phyloP scores from a whole-genome alignment of 2,888 invertebrate genomes.

The Tenthredo scrophulariae region DNA sequence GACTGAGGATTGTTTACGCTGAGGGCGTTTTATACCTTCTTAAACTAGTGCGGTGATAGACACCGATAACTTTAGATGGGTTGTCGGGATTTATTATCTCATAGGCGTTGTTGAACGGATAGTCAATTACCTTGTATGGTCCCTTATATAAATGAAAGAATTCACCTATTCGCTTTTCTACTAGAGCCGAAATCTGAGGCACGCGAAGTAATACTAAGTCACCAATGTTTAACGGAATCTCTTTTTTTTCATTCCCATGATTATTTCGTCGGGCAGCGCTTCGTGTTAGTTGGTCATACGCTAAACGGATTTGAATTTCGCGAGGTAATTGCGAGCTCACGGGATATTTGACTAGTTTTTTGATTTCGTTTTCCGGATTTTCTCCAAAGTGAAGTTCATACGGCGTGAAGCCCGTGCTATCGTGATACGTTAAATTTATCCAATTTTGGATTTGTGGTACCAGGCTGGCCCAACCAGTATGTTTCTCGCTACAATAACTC shows the following conservation, averaged over 20 bases:
- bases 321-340: too few species aligned
- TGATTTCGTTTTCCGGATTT: background rate
- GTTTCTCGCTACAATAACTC: background rate
- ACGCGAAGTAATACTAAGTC: conserved; percentile 12
- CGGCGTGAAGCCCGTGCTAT: background rate
- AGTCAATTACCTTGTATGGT: background rate
- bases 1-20: background rate
- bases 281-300: background rate
- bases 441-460: background rate
- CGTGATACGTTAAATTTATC: conserved; percentile 6
- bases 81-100: background rate
- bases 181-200: background rate
- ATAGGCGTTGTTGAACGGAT: background rate
- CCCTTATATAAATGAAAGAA: conserved; percentile 29
- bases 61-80: background rate
- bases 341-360: background rate
- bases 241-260: background rate
- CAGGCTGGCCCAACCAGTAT: background rate
- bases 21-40: background rate
- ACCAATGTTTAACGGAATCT: background rate
- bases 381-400: conserved; percentile 11
- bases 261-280: too few species aligned
- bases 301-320: background rate
- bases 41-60: background rate
- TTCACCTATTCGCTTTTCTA: background rate